A percentile compares a stretch with the other conserved stretches of the same genome.
Conservation (phyloP, 2,113 vertebrate species). For the Eurystomus gularis region DNA sequence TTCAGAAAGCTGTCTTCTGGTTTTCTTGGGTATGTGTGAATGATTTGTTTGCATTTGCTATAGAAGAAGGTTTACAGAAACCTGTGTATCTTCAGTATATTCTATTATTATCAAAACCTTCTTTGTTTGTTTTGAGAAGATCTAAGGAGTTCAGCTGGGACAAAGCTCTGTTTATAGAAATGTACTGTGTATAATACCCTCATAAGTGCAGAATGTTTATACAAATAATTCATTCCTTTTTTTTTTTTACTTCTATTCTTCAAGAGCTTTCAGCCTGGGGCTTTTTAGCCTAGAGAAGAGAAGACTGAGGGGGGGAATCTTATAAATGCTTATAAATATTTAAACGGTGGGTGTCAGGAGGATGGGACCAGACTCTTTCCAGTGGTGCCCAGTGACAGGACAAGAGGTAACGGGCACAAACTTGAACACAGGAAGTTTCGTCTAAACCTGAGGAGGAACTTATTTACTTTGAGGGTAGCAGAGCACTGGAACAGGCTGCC, state of each 20-base stretch:
- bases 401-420: no score
- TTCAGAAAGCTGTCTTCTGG: not conserved
- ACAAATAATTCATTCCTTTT: not conserved
- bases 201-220: not conserved
- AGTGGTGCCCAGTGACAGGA: no score
- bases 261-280: not conserved
- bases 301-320: no score
- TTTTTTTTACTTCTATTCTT: not conserved
- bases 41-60: not conserved
- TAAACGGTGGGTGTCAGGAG: no score
- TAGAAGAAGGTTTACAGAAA: not conserved
- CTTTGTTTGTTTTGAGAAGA: not conserved
- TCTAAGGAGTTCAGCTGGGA: not conserved
- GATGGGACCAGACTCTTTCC: no score
- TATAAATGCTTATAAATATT: no score
- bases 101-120: not conserved
- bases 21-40: not conserved
- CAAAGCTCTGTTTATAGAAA: not conserved
- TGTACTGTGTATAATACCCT: not conserved
- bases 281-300: no score
- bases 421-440: no score
- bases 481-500: no score
- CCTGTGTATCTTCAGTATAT: not conserved
- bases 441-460: no score
- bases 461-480: no score